Base-by-base conservation (phyloP, 2,888 invertebrate genomes). In the Noctuana brunneofusca region DNA sequence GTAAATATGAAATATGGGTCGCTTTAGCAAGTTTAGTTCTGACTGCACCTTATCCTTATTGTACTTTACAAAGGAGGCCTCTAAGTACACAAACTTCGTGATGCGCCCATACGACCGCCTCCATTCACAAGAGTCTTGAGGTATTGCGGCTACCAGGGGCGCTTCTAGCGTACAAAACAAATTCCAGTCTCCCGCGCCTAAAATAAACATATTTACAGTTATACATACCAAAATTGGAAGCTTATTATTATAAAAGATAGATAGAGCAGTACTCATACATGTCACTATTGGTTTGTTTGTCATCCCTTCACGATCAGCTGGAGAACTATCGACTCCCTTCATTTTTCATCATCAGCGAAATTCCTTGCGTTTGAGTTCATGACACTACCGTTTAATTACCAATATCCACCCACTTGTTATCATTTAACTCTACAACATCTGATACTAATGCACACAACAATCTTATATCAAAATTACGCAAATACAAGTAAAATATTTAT, bases 51-150 rank as follows among this genome's bases (percentile, higher is more conserved):
- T 93, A 59, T 94, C 95, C 65, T 94, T 94, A 79, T 95, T 95
- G 79, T 96, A 97, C 55, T 96, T 96, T 53, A 95, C 93, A 83
- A 97, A 97, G 64, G 93, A 94, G 8, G 96, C 96, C 73, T 96
- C 96, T 62, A 98, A 92, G 74, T 95, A 95, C 41, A 98, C 97
- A 75, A 95, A 94, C 79, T 97, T 96, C 5, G 96, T 93, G 11
- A 96, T 95, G 64, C 98, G 93, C 27, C 98, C 97, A 77, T 96
- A 96, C 0, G 97, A 96, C 67, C 98, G 93, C 70, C 96, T 94
- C 98, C 98, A 98, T 88, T 98, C 98, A 71, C 96, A 96, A 0
- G 96, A 93, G 79, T 98, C 98, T 75, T 96, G 94, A 0, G 98
- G 97, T 68, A 98, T 93, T 3, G 96, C 95, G 71, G 96, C 95